A percentile compares a stretch with the other conserved stretches of the same genome.
phyloP scores from a whole-genome alignment of 2,888 invertebrate species.

The Meta bourneti region DNA sequence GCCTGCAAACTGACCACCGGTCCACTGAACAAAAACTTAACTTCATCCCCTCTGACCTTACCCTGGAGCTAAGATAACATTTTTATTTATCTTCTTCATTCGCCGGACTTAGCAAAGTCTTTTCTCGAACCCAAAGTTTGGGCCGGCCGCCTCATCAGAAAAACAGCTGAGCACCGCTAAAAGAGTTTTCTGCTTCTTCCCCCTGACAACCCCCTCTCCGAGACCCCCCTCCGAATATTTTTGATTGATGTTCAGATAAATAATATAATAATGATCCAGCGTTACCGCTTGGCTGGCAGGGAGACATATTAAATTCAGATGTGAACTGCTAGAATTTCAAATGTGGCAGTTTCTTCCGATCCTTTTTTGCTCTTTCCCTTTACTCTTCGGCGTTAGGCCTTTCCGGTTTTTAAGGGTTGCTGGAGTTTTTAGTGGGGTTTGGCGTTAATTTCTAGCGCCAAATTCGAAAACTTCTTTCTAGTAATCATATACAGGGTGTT shows the following conservation, averaged over 20 bases:
- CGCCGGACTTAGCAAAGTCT: conserved; percentile 54
- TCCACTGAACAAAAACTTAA: conserved; percentile 33
- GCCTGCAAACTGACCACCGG: conserved; percentile 50
- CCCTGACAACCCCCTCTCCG: neutral
- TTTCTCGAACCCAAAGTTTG: conserved; percentile 44
- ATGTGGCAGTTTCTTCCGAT: conserved; percentile 71
- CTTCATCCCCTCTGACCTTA: neutral
- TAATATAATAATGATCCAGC: conserved; percentile 76
- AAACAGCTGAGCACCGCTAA: conserved; percentile 73
- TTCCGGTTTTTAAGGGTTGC: conserved; percentile 74
- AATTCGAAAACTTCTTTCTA: neutral
- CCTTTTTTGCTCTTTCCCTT: conserved; percentile 34
- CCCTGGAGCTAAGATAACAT: conserved; percentile 51
- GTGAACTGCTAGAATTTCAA: conserved; percentile 76
- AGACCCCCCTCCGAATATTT: conserved; percentile 60
- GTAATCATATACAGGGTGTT: neutral
- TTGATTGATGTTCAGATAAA: conserved; percentile 77
- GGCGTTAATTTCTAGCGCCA: conserved; percentile 41
- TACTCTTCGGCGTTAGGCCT: conserved; percentile 53
- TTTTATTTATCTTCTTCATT: conserved; percentile 72
- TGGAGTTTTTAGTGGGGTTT: conserved; percentile 12
- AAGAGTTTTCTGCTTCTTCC: conserved; percentile 64
- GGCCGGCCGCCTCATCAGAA: conserved; percentile 59
- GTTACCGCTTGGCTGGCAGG: conserved; percentile 69
- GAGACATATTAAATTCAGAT: conserved; percentile 77